A percentile compares a stretch with the other conserved stretches of the same genome.
phyloP scores from a whole-genome alignment of 2,888 invertebrate species.

The Megastigmus dorsalis region DNA sequence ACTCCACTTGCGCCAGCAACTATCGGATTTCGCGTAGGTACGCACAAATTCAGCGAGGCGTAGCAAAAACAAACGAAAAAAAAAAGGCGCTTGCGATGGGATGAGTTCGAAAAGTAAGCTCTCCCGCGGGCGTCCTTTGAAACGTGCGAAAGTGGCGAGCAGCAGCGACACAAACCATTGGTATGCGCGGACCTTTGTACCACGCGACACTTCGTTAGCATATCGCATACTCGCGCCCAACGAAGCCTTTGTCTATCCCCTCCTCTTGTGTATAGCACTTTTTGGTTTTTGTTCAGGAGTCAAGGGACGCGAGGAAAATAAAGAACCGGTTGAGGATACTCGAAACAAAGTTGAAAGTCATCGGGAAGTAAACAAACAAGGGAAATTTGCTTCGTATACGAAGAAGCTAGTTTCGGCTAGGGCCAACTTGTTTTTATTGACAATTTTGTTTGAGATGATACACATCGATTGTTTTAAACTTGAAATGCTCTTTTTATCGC shows the following conservation, averaged over 20 bases:
- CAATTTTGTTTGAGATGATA: no score
- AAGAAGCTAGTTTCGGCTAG: no score
- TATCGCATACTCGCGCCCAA: slow-evolving; percentile 46
- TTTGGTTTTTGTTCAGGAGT: background rate
- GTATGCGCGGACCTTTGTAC: slow-evolving; percentile 21
- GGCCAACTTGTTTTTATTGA: no score
- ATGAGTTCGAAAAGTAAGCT: background rate
- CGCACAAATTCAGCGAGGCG: background rate
- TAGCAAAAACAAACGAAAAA: background rate
- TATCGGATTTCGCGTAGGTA: background rate
- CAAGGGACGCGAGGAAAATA: slow-evolving; percentile 4
- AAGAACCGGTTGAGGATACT: no score
- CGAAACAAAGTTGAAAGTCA: no score
- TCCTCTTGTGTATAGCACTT: no score
- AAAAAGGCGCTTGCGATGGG: background rate
- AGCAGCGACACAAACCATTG: background rate
- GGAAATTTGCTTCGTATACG: no score
- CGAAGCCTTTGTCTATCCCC: slow-evolving; percentile 13
- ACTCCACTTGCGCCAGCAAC: background rate
- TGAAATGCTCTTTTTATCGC: no score
- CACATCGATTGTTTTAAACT: no score
- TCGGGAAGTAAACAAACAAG: no score
- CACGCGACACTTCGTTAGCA: slow-evolving; percentile 57
- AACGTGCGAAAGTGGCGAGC: background rate
- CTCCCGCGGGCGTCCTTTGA: slow-evolving; percentile 1